These are phyloP conservation scores for Autographa pulchrina DNA, from an alignment of 2,888 invertebrate genomes.

Conservation along the genomic window DNA sequence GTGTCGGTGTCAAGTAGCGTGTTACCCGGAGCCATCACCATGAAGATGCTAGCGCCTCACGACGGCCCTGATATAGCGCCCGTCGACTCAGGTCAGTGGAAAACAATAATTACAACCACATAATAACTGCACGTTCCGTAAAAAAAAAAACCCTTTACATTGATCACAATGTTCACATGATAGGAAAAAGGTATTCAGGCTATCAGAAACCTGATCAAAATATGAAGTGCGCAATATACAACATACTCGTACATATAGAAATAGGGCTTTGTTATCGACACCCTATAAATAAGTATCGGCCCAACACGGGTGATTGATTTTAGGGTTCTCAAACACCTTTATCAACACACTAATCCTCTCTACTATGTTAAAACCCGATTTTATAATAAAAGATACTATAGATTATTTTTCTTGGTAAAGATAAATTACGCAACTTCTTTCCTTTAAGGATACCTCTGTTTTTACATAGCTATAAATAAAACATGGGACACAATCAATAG, in stretches of 20 bases:
- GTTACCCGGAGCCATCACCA: constrained; percentile 82
- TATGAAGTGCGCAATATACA: constrained; percentile 36
- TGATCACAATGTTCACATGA: background rate
- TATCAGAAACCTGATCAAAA: constrained; percentile 7
- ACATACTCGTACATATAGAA: background rate
- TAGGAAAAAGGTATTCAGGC: background rate
- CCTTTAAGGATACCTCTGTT: background rate
- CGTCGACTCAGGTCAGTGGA: constrained; percentile 85
- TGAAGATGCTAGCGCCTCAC: constrained; percentile 86
- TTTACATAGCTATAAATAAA: background rate
- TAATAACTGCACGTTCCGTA: constrained; percentile 22
- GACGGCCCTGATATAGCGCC: constrained; percentile 90
- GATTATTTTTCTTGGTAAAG: constrained; percentile 19
- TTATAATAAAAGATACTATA: background rate
- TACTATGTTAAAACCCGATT: background rate
- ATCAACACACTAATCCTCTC: background rate
- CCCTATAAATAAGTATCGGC: constrained; percentile 39
- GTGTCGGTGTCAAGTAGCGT: constrained; percentile 86
- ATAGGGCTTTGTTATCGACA: constrained; percentile 41
- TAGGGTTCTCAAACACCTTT: background rate
- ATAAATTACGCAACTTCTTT: constrained; percentile 46
- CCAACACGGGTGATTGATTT: background rate
- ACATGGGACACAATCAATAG: background rate
- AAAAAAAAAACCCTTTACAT: background rate
- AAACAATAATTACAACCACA: constrained; percentile 55